Evolutionary conservation across 2,113 vertebrate genomes (phyloP), one percentile per base, ranked within the genome.

Genomic region (Hyperoodon ampullatus): DNA sequence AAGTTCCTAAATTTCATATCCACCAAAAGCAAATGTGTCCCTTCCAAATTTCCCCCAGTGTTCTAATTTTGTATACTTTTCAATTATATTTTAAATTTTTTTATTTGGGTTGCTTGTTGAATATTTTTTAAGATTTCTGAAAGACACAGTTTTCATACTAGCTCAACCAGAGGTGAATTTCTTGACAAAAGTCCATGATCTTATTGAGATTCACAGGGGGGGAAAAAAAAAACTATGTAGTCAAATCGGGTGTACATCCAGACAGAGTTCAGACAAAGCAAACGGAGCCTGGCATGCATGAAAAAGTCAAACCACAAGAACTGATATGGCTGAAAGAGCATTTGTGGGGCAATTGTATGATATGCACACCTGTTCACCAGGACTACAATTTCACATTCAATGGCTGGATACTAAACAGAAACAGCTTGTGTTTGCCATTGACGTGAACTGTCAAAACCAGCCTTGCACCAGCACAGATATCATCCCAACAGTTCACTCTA

Each of bases 301-400:
- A 93, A 93, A 94, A 39, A 88, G 84, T 60, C 74, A 95, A 93
- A 96, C 81, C 90, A 85, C 87, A 90, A 75, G 84, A 97, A 90
- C 11, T 53, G 55, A n/a, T 61, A 35, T n/a, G 42, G 30, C 63
- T 50, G 4, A 58, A 70, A 86, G 14, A 84, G 61, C 33, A 75
- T 35, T 71, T 83, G 19, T 8, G 53, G 68, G 44, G 21, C 83
- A 39, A 60, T 28, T 75, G 44, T 9, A 39, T 44, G 75, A 90
- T 42, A 44, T 6, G 42, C 80, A 97, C 87, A 96, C 96, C 92
- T 97, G 89, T 94, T 96, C 60, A 42, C 60, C 26, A n/a, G 39
- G 15, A 97, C 85, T 30, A 47, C 23, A 35, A 71, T 58, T 87
- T 87, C 68, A 91, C 78, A 39, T 44, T 90, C 68, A 86, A 4